Evolutionary conservation across 2,797 vertebrate genomes (phyloP).

Genomic region (Pseudomugil tenellus): DNA sequence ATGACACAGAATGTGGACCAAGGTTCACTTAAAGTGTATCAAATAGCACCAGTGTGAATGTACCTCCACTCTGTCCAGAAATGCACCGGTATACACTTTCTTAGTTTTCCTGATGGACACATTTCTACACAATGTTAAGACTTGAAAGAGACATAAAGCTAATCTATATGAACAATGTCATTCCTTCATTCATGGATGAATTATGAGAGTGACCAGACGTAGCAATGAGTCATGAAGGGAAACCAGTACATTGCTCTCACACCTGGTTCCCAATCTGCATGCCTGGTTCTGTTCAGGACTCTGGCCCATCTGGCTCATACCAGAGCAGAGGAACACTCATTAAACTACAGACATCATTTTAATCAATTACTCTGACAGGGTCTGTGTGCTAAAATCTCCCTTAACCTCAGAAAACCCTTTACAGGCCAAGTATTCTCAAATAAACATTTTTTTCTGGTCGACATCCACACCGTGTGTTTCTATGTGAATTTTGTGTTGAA

Average conservation of each 20-base stretch:
- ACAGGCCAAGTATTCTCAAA: conserved; percentile 45
- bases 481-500: conserved; percentile 31
- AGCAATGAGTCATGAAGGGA: conserved; percentile 62
- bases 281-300: conserved; percentile 49
- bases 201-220: conserved; percentile 38
- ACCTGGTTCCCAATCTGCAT: conserved; percentile 36
- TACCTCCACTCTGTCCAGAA: background rate
- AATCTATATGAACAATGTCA: conserved; percentile 14
- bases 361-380: conserved; percentile 52
- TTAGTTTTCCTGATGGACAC: background rate
- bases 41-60: too few relatives aligned
- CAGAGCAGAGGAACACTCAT: conserved; percentile 41
- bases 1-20: too few relatives aligned
- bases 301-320: conserved; percentile 35
- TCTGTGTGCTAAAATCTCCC: conserved; percentile 23
- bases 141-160: conserved; percentile 28
- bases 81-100: background rate
- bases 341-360: conserved; percentile 43
- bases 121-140: conserved; percentile 43
- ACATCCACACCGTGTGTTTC: conserved; percentile 37
- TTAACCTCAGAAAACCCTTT: conserved; percentile 31
- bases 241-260: conserved; percentile 29
- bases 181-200: conserved; percentile 17
- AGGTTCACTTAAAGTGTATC: background rate
- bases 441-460: conserved; percentile 43